Evolutionary conservation across 2,797 vertebrate genomes (phyloP).

Genomic region (Muraenolepis orangiensis): DNA sequence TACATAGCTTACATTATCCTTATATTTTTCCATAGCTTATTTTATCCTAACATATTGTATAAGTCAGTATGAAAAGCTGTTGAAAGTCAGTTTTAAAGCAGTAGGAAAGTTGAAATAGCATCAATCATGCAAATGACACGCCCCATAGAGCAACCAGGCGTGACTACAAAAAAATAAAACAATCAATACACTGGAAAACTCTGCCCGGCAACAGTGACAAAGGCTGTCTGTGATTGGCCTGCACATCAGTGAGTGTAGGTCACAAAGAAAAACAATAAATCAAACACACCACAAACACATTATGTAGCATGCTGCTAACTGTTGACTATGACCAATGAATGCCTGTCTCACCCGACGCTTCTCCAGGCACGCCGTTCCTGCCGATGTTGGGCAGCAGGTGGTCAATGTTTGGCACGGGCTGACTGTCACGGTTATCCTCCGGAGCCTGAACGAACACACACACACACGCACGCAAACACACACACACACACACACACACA

Average conservation of each 20-base stretch:
- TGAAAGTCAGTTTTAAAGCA: background rate
- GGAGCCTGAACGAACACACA: conserved; percentile 73
- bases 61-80: background rate
- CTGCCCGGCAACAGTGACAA: background rate
- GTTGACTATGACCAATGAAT: background rate
- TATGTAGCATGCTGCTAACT: background rate
- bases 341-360: conserved; percentile 82
- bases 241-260: background rate
- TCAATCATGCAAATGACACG: background rate
- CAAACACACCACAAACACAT: background rate
- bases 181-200: background rate
- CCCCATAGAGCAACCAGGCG: background rate
- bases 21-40: background rate
- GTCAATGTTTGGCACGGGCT: conserved; percentile 90
- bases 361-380: conserved; percentile 77
- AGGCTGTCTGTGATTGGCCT: background rate
- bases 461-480: background rate
- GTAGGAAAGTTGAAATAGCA: background rate
- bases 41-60: background rate
- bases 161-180: background rate
- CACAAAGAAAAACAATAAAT: background rate
- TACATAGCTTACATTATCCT: background rate
- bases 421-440: conserved; percentile 82
- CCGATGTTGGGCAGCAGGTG: conserved; percentile 96
- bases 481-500: background rate